Base-by-base conservation (phyloP, 2,797 vertebrate species). In the Thamnophis elegans region DNA sequence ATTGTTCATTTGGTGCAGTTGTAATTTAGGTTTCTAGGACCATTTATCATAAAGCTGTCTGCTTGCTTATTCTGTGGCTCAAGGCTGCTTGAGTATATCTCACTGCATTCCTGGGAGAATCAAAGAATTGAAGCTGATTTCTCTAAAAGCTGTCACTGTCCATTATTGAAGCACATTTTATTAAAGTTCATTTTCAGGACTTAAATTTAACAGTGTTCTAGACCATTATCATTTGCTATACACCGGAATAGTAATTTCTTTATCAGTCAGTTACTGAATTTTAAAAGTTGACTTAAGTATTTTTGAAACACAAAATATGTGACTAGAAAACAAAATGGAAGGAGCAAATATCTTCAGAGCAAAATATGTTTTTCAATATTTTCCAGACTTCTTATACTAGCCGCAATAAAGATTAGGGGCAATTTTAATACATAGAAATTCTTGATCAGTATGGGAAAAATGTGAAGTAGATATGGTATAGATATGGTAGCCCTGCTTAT, bases 21-120 rank as follows among this genome's bases (percentile, higher is more conserved):
- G 95, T 96, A 96, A 97, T 97, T 97, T 95, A 91, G 85, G 88
- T 96, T 97, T 96, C 95, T 95, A 93, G 91, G 94, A 91, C 94
- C 94, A 95, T 97, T 97, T 95, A 95, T 97, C 96, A 96, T 95
- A 94, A 92, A 94, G 87, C 94, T 91, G 85, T 91, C 95, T 96
- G 93, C 94, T 95, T 95, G 91, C 94, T 95, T 95, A 93, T 96
- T 95, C 96, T 92, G 0, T 94, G 93, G 94, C 96, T 97, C 96
- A 96, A 95, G 96, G 97, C 96, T 96, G 91, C 90, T 88, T 94
- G 93, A 93, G 88, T 95, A 62, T 94, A 93, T 96, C 96, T 97
- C 14, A 0, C 93, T 42, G 36, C 26, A 60, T 95, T 95, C 95
- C 95, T 94, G 91, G 92, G 94, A 95, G 93, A 93, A 93, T 95